phyloP scores from a whole-genome alignment of 2,797 vertebrate genomes.

The Phrynocephalus forsythii region DNA sequence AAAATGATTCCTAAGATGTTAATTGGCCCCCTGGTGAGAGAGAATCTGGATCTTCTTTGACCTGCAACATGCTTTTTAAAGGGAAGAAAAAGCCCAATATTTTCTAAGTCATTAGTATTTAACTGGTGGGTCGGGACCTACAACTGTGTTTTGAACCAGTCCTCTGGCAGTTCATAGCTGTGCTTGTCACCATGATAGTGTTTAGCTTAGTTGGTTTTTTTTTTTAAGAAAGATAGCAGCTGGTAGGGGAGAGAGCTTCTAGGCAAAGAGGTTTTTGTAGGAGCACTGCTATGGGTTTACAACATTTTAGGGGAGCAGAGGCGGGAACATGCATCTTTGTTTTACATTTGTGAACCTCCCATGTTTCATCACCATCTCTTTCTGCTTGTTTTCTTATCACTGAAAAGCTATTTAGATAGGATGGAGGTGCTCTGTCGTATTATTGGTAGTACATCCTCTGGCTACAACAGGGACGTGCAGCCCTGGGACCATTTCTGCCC shows the following conservation, averaged over 20 bases:
- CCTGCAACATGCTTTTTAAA: conserved; percentile 4
- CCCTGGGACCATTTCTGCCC: no score
- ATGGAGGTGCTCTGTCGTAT: background rate
- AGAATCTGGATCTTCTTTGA: conserved; percentile 51
- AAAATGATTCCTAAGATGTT: background rate
- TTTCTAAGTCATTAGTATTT: background rate
- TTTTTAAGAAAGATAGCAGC: background rate
- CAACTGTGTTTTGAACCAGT: background rate
- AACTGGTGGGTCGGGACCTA: background rate
- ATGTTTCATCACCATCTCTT: background rate
- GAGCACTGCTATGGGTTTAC: background rate
- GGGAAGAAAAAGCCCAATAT: background rate
- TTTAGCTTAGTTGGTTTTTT: no score
- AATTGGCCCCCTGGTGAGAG: background rate
- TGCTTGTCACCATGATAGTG: background rate
- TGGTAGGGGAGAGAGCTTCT: no score
- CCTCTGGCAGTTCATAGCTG: background rate
- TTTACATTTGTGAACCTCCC: background rate
- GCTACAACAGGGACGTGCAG: no score
- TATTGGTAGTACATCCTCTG: background rate
- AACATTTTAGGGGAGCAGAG: background rate
- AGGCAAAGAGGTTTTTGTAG: background rate
- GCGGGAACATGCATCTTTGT: background rate
- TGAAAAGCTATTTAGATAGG: background rate
- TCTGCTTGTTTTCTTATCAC: background rate